A percentile compares a stretch with the other conserved stretches of the same genome.
phyloP scores from a whole-genome alignment of 2,113 vertebrate genomes.

The Hippocampus comes region DNA sequence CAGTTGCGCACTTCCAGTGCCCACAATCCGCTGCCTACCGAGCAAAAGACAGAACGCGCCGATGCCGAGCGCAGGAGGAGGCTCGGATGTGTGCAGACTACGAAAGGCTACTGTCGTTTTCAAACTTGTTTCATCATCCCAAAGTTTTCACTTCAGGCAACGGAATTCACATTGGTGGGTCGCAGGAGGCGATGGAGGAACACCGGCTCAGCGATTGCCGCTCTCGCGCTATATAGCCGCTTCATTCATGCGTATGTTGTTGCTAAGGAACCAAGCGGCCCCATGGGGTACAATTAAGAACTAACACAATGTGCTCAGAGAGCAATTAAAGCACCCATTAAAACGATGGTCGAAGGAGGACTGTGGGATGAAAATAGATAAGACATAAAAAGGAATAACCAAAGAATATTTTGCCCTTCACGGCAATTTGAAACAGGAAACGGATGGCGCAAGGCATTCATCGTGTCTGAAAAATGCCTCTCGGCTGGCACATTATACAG shows the following conservation, averaged over 20 bases:
- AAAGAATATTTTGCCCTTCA: slow-evolving; percentile 26
- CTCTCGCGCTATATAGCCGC: neutral
- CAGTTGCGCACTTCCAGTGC: slow-evolving; percentile 50
- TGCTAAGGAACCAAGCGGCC: slow-evolving; percentile 41
- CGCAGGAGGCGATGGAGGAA: neutral
- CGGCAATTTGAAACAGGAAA: slow-evolving; percentile 5
- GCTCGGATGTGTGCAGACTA: slow-evolving; percentile 17
- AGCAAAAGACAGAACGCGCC: slow-evolving; percentile 52
- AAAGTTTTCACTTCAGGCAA: slow-evolving; percentile 14
- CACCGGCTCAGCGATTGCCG: slow-evolving; percentile 4
- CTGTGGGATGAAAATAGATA: slow-evolving; percentile 38
- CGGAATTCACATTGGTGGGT: slow-evolving; percentile 18
- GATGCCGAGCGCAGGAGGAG: slow-evolving; percentile 42
- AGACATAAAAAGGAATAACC: slow-evolving; percentile 30
- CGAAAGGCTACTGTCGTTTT: too few relatives aligned
- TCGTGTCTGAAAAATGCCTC: slow-evolving; percentile 20
- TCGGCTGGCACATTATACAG: slow-evolving; percentile 13
- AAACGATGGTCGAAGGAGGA: slow-evolving; percentile 17
- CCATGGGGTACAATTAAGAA: slow-evolving; percentile 58
- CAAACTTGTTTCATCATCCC: slow-evolving; percentile 9
- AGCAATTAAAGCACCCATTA: slow-evolving; percentile 64
- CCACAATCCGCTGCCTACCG: slow-evolving; percentile 59
- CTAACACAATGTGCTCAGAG: slow-evolving; percentile 54
- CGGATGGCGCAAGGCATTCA: slow-evolving; percentile 12
- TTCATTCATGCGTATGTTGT: slow-evolving; percentile 15